Base-by-base conservation (phyloP, 2,113 vertebrate genomes). In the Ameiurus melas region DNA sequence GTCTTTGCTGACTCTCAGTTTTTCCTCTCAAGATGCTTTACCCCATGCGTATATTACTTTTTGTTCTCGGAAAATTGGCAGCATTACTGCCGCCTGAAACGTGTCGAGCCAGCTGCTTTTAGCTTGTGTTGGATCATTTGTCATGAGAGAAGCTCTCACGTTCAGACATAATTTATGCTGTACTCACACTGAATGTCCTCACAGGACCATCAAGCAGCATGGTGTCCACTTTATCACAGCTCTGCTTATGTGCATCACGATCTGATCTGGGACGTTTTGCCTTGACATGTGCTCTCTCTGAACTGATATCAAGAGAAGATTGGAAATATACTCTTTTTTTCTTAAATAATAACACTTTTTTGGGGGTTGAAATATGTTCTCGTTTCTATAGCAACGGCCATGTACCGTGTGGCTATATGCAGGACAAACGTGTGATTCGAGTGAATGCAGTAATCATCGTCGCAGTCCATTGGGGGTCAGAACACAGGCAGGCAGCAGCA, bases 81-180 rank as follows among this genome's bases (percentile, higher is more conserved):
- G 30, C 51, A 1, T 25, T 80, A 19, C 5, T 30, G 27, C 14
- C 4, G 7, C 25, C 75, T 53, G 75, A 79, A 79, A 79, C 8
- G 75, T 53, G 75, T 53, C 47, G 27, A 79, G 43, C 5, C 75
- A 30, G 25, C 47, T 53, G 75, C 43, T 53, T 53, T 51, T 75
- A 33, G 10, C 10, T 60, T 3, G 36, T 1, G 20, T 14, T 6
- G 39, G 20, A 16, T 84, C 39, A 30, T 53, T 62, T 66, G 39
- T 62, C 58, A 43, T 43, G 27, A 33, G 27, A 78, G 27, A 78
- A 17, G 55, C 71, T 78, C 64, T 70, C 25, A 27, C 84, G n/a
- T 43, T 58, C 36, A 85, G 70, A 85, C 70, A 7, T 57, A 73
- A 57, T 14, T 25, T 30, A 58, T 36, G 53, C 66, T 85, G 84